Evolutionary conservation across 2,113 vertebrate genomes (phyloP).

Genomic region (Formicarius rufipectus): DNA sequence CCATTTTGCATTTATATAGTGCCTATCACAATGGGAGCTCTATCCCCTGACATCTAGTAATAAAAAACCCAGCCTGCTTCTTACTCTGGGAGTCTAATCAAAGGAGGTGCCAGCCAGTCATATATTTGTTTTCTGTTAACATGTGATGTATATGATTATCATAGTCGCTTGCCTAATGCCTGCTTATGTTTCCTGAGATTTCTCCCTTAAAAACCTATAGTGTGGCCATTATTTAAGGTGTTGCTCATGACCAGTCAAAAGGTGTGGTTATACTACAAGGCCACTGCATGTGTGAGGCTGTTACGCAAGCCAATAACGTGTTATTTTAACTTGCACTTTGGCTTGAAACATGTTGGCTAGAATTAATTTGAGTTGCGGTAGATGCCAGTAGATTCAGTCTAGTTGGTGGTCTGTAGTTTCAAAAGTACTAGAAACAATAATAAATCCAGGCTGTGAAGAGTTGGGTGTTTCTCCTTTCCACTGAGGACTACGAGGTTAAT

Average conservation of each 20-base stretch:
- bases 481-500: background rate
- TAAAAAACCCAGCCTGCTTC: background rate
- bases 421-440: slow-evolving; percentile 7
- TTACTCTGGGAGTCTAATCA: background rate
- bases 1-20: background rate
- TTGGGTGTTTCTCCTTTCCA: background rate
- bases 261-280: background rate
- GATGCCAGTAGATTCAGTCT: background rate
- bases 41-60: background rate
- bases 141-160: background rate
- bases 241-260: background rate
- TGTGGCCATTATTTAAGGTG: background rate
- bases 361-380: slow-evolving; percentile 29
- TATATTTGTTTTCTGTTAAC: slow-evolving; percentile 2
- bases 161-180: background rate
- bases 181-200: background rate
- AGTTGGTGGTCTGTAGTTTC: background rate
- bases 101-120: background rate
- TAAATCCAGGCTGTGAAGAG: background rate
- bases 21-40: background rate
- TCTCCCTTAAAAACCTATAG: background rate
- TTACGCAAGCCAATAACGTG: background rate
- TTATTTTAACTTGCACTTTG: slow-evolving; percentile 16
- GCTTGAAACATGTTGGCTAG: background rate
- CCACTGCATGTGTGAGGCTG: background rate